Conservation (phyloP, 64 coral and sea anemone species). For the Stylophora pistillata region DNA sequence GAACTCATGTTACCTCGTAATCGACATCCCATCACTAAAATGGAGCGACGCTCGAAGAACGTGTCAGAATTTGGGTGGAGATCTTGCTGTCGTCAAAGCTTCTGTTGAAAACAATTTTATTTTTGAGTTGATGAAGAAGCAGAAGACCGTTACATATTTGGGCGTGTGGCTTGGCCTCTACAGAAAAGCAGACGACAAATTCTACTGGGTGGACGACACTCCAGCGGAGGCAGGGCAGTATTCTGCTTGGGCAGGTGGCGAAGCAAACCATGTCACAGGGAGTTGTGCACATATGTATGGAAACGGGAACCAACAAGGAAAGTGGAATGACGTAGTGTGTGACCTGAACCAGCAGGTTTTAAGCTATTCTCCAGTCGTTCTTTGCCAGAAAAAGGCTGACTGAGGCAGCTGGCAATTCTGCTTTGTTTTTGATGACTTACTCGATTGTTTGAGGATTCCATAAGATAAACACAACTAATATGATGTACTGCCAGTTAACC, state of each 20-base stretch:
- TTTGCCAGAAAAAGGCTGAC: neutral
- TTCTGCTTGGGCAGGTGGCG: neutral
- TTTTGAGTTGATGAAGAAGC: neutral
- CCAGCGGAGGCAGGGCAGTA: neutral
- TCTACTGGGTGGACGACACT: constrained; percentile 18
- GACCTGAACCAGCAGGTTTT: neutral
- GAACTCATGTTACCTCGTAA: neutral
- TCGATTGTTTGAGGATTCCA: no score
- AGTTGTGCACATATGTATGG: neutral
- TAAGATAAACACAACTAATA: no score
- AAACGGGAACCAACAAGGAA: neutral
- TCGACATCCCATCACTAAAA: neutral
- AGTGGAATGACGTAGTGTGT: neutral
- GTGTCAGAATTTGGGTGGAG: constrained; percentile 14
- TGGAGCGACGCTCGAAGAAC: constrained; percentile 12
- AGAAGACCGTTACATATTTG: neutral
- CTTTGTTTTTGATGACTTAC: neutral
- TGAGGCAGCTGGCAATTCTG: neutral
- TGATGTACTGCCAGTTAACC: no score
- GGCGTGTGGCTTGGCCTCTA: constrained; percentile 26
- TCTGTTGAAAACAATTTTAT: constrained; percentile 16
- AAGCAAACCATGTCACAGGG: neutral
- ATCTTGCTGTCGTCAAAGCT: constrained; percentile 5
- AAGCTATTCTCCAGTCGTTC: neutral
- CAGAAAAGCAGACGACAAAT: constrained; percentile 4